phyloP scores from a whole-genome alignment of 1,140 invertebrate genomes.

The Calephelis virginiensis region DNA sequence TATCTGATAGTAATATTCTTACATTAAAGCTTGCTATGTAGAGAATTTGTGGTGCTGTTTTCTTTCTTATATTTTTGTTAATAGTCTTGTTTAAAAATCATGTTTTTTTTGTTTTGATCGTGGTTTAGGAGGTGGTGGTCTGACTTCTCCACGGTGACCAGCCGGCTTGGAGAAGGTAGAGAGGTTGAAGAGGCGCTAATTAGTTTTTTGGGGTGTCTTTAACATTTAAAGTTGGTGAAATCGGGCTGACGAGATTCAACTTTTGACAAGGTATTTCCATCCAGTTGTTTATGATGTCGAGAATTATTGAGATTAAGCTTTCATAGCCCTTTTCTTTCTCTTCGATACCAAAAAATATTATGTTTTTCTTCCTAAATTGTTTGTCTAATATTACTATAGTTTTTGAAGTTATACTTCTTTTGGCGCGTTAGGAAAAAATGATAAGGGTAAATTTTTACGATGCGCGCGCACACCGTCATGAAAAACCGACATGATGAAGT shows the following conservation, averaged over 20 bases:
- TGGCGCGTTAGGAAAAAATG: too few species aligned
- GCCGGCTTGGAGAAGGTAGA: constrained; percentile 1
- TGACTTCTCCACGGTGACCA: constrained; percentile 27
- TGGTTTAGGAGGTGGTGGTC: constrained; percentile 29
- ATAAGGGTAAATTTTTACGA: too few species aligned
- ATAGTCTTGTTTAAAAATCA: background rate
- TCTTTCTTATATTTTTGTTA: constrained; percentile 1
- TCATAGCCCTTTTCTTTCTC: too few species aligned
- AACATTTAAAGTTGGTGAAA: too few species aligned
- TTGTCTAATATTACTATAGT: too few species aligned
- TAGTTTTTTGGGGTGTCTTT: constrained; percentile 9
- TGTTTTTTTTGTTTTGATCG: background rate
- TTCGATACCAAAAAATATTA: too few species aligned
- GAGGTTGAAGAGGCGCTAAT: constrained; percentile 23
- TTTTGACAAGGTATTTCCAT: background rate
- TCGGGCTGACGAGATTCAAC: background rate
- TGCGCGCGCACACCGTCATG: too few species aligned
- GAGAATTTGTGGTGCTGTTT: constrained; percentile 26
- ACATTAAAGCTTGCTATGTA: constrained; percentile 28
- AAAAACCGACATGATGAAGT: too few species aligned
- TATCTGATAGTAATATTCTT: constrained; percentile 30
- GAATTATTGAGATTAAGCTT: background rate
- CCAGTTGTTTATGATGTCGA: background rate
- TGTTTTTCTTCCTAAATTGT: too few species aligned
- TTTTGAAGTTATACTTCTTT: too few species aligned